Evolutionary conservation across 1,140 invertebrate genomes (phyloP).

Genomic region (Dufourea novaeangliae): DNA sequence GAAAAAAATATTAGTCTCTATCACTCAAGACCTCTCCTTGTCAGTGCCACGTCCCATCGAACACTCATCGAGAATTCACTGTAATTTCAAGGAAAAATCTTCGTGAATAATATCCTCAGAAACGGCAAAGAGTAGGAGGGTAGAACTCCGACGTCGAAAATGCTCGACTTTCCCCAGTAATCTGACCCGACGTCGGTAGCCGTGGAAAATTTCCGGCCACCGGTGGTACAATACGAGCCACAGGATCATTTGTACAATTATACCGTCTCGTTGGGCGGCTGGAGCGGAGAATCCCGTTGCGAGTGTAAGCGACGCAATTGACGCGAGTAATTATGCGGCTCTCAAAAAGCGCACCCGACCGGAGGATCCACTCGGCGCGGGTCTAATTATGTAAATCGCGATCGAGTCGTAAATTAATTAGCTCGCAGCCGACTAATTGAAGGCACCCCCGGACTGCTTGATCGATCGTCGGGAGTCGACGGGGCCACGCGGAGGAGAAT

Average conservation of each 20-base stretch:
- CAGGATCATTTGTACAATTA: not conserved
- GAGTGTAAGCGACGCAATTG: conserved; percentile 31
- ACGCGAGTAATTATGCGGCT: conserved; percentile 38
- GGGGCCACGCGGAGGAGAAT: not conserved
- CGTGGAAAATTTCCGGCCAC: not conserved
- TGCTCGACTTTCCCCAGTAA: too few species aligned
- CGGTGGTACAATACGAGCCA: not conserved
- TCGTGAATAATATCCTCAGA: too few species aligned
- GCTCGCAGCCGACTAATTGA: conserved; percentile 55
- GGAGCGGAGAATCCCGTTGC: not conserved
- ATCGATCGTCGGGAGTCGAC: conserved; percentile 48
- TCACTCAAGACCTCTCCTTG: too few species aligned
- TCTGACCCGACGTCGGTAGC: not conserved
- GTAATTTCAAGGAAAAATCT: too few species aligned
- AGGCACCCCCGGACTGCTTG: conserved; percentile 42
- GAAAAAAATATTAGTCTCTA: too few species aligned
- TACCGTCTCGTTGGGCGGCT: not conserved
- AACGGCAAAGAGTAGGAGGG: too few species aligned
- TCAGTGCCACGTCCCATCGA: too few species aligned
- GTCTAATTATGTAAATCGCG: conserved; percentile 62
- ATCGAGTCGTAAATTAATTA: conserved; percentile 61
- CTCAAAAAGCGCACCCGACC: conserved; percentile 21
- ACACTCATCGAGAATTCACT: too few species aligned
- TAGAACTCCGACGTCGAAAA: too few species aligned
- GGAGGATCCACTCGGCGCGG: conserved; percentile 14